These are phyloP conservation scores for Colinus virginianus DNA, from an alignment of 2,113 vertebrate genomes.

Conservation along the genomic window DNA sequence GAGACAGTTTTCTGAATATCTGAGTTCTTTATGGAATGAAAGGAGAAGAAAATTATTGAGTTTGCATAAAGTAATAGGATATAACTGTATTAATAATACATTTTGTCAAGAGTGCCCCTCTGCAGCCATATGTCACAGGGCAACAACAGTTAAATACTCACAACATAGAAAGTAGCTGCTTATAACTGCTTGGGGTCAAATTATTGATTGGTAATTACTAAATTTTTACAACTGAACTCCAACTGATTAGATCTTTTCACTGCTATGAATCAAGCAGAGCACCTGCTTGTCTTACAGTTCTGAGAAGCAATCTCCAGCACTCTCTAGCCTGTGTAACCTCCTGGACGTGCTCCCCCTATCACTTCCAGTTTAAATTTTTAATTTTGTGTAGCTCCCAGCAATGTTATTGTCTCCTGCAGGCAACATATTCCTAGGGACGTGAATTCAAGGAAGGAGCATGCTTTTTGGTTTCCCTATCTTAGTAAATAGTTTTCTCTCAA, in stretches of 20 bases:
- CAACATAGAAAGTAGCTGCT: constrained; percentile 13
- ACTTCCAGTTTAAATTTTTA: not conserved
- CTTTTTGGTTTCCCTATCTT: too few species aligned
- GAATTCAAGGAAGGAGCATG: not conserved
- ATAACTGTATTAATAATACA: not conserved
- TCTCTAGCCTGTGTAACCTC: not conserved
- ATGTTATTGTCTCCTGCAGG: not conserved
- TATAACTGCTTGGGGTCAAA: not conserved
- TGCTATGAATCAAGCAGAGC: not conserved
- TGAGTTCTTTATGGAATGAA: not conserved
- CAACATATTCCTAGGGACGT: not conserved
- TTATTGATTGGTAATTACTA: not conserved
- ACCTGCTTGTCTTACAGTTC: not conserved
- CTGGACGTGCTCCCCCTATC: not conserved
- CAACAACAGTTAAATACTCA: not conserved
- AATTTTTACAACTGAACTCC: constrained; percentile 2
- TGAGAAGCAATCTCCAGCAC: not conserved
- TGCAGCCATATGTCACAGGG: too few species aligned
- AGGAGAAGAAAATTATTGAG: not conserved
- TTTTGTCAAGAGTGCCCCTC: too few species aligned
- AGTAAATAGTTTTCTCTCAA: too few species aligned
- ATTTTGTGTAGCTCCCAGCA: not conserved
- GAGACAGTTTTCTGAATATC: not conserved
- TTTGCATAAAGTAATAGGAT: not conserved
- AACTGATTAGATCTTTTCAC: not conserved